These are phyloP conservation scores for Volucella bombylans DNA, from an alignment of 2,888 invertebrate species.

Conservation along the genomic window DNA sequence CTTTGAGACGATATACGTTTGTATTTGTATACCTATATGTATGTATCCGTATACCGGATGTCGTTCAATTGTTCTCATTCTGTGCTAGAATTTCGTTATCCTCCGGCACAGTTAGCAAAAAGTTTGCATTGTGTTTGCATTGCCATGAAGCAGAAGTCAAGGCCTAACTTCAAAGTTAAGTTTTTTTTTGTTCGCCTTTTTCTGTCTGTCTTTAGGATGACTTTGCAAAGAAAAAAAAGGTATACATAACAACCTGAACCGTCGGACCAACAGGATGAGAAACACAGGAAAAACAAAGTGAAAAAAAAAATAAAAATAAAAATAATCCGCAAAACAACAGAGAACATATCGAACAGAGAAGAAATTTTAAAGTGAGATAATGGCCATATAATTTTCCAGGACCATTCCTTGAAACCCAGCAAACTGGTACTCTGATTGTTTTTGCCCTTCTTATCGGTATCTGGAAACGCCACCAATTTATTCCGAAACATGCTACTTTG, in stretches of 20 bases:
- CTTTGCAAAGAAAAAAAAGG: conserved; percentile 22
- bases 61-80: conserved; percentile 64
- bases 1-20: conserved; percentile 14
- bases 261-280: conserved; percentile 14
- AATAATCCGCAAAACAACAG: conserved; percentile 41
- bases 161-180: conserved; percentile 45
- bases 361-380: conserved; percentile 70
- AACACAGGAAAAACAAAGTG: conserved; percentile 10
- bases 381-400: conserved; percentile 68
- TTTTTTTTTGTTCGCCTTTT: conserved; percentile 17
- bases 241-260: conserved; percentile 31
- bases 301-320: conserved; percentile 28
- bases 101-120: conserved; percentile 41
- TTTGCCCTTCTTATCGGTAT: conserved; percentile 71
- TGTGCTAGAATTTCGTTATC: conserved; percentile 54
- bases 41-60: conserved; percentile 58
- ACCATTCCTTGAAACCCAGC: conserved; percentile 39
- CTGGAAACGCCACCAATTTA: conserved; percentile 74
- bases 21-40: too few species aligned
- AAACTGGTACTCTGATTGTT: conserved; percentile 65
- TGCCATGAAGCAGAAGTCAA: conserved; percentile 59
- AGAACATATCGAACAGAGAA: conserved; percentile 58
- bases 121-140: conserved; percentile 56
- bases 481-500: conserved; percentile 73
- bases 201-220: conserved; percentile 16